Evolutionary conservation across 2,797 vertebrate genomes (phyloP).

Genomic region (Furcifer pardalis): DNA sequence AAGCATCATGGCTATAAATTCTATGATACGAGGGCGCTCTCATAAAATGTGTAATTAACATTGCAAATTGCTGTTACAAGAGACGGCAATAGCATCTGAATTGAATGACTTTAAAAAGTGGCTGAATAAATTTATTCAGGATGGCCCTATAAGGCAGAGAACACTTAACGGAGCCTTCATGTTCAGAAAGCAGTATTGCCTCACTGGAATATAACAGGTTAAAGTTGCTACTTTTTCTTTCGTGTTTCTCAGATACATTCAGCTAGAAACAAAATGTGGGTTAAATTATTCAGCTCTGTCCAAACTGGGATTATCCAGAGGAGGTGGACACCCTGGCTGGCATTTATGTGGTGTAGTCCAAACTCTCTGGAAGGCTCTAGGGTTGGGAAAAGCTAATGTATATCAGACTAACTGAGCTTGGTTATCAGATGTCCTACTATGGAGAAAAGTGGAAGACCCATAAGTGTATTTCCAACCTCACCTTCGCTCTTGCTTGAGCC

Average conservation of each 20-base stretch:
- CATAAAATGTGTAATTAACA: not conserved
- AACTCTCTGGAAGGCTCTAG: not conserved
- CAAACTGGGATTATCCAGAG: not conserved
- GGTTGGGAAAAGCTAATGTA: not conserved
- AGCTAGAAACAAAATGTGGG: not conserved
- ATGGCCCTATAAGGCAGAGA: not conserved
- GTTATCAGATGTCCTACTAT: not conserved
- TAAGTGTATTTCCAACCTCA: slow-evolving; percentile 46
- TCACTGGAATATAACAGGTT: not conserved
- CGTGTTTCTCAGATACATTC: not conserved
- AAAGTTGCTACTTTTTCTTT: not conserved
- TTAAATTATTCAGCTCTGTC: not conserved
- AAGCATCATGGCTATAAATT: not conserved
- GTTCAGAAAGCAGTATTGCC: not conserved
- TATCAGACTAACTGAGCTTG: not conserved
- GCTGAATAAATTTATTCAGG: not conserved
- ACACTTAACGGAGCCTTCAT: too few species aligned
- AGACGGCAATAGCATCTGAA: too few species aligned
- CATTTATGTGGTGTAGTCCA: too few species aligned
- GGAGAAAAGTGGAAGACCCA: too few species aligned
- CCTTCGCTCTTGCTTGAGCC: slow-evolving; percentile 90
- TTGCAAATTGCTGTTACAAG: not conserved
- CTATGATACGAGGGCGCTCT: not conserved
- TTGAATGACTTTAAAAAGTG: not conserved
- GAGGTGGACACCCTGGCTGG: not conserved